Evolutionary conservation across 2,113 vertebrate species (phyloP).

Genomic region (Hystrix brachyura): DNA sequence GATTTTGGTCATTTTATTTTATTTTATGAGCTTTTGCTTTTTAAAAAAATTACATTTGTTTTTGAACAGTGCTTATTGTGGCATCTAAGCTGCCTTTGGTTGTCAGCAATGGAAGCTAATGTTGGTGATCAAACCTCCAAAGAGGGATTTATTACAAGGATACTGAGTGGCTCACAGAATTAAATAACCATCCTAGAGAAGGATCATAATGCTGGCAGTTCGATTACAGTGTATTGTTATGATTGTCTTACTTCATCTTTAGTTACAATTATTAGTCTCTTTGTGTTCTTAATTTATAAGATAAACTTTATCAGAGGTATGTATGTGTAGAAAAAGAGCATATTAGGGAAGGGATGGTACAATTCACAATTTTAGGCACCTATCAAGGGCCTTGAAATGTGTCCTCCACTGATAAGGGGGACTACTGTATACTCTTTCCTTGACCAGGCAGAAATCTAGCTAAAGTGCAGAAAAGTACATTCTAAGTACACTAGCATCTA

Average conservation of each 20-base stretch:
- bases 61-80: neutral
- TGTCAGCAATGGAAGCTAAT: neutral
- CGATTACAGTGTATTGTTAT: neutral
- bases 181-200: neutral
- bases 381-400: neutral
- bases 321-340: neutral
- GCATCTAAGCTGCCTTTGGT: neutral
- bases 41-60: neutral
- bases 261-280: neutral
- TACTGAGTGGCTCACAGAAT: neutral
- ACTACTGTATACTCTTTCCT: neutral
- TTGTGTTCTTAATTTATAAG: neutral
- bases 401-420: neutral
- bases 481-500: slow-evolving; percentile 4
- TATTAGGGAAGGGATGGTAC: neutral
- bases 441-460: neutral
- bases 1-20: neutral
- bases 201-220: neutral
- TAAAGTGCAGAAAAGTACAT: neutral
- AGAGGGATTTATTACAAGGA: neutral
- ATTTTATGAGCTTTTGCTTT: neutral
- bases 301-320: neutral
- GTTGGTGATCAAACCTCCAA: neutral
- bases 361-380: neutral
- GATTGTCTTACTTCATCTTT: neutral